Percentiles rank a stretch among this genome's conserved stretches.
These are phyloP conservation scores for Catocala nupta DNA, from an alignment of 2,888 invertebrate species.

Conservation along the genomic window DNA sequence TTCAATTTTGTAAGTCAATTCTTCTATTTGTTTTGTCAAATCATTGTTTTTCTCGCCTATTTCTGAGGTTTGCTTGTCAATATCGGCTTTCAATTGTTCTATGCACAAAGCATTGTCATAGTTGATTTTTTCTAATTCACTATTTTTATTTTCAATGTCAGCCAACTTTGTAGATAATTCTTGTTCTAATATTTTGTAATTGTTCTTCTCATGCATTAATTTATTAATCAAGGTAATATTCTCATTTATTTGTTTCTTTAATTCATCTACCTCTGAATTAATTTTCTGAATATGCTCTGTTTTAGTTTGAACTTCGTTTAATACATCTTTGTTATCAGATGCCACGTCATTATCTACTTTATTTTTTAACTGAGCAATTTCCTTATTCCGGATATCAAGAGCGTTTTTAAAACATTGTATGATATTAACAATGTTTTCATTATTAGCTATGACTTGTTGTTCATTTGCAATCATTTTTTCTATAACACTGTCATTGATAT, in stretches of 20 bases:
- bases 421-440: conserved; percentile 78
- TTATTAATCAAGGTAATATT: conserved; percentile 58
- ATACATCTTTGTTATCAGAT: conserved; percentile 35
- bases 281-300: conserved; percentile 53
- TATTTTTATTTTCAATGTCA: conserved; percentile 47
- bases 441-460: conserved; percentile 73
- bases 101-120: conserved; percentile 45
- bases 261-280: conserved; percentile 22
- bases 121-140: conserved; percentile 48
- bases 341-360: conserved; percentile 31
- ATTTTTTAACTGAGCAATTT: conserved; percentile 66
- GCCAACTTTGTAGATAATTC: conserved; percentile 56
- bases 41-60: conserved; percentile 50
- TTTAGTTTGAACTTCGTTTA: conserved; percentile 55
- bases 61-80: conserved; percentile 45
- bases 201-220: conserved; percentile 55
- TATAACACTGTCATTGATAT: conserved; percentile 61
- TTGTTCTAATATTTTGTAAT: conserved; percentile 49
- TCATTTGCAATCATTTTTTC: conserved; percentile 73
- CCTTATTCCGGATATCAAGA: conserved; percentile 65
- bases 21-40: conserved; percentile 49
- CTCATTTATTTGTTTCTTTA: conserved; percentile 55
- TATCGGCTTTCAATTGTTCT: conserved; percentile 54
- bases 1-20: conserved; percentile 48
- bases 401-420: conserved; percentile 69